Evolutionary conservation across 2,797 vertebrate species (phyloP), one percentile per base, ranked within the genome.

Genomic region (Cuniculus paca): DNA sequence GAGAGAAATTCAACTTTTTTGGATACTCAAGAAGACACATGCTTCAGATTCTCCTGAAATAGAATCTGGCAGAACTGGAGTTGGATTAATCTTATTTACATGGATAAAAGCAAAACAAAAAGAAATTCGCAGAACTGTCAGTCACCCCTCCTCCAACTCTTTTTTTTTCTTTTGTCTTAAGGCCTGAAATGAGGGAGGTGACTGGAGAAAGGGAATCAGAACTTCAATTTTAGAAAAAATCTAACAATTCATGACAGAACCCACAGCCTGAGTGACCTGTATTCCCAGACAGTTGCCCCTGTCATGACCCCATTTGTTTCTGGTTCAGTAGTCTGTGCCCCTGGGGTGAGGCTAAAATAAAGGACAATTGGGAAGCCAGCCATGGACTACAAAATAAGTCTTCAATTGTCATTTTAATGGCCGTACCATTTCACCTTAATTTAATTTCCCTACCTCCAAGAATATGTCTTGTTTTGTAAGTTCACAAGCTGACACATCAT

Each of bases 341-440:
- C 56, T 93, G 52, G 75, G 94, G 72, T 93, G 84, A 97, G 70
- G 63, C 87, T 94, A 81, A 94, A 90, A 95, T 92, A 93, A 78
- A 97, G 93, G 91, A 95, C 94, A 94, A 68, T 88, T 96, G 96
- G 65, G 63, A 95, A 97, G 42, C 48, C 79, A 91, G 84, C 87
- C 91, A 28, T 78, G 58, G 65, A 78, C 89, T 95, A 90, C 81
- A 96, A 95, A 97, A 96, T 94, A 95, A 88, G 72, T 91, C 52
- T 91, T 95, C 89, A 88, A 3, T 97, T 97, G 95, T 96, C 95
- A 96, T 93, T 97, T 96, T 97, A 97, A 96, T 93, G 93, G 94
- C 58, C 52, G 68, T 95, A 74, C 91, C 79, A 97, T 98, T 97
- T 97, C 94, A 96, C 96, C 87, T 96, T 98, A 97, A 98, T 98